Base-by-base conservation (phyloP, 2,888 invertebrate species). In the Ectobius pallidus region DNA sequence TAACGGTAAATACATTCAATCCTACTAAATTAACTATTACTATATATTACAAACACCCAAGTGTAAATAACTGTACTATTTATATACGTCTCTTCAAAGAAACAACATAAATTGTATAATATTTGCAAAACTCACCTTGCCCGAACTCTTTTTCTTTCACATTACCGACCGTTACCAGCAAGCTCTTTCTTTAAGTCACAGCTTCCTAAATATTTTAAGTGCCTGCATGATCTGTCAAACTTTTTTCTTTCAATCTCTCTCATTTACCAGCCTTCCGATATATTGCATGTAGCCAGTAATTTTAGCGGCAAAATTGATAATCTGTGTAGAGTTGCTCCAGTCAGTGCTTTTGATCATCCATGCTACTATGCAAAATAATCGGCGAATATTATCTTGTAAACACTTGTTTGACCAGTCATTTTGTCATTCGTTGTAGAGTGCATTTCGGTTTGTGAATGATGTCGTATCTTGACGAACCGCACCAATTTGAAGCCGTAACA, bases 71-170 rank as follows among this genome's bases (percentile, higher is more conserved):
- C 30, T 22, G 18, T 42, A 42, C 22, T 16, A 6, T 14, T 46
- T 58, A 69, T 76, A 72, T 76, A 73, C 78, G 76, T 32, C 1
- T 58, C 6, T 1, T 25, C 4, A 0, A 16, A 58, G 11, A 14
- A 25, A 30, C 30, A 58, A n/a, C 16, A 3, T 25, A 58, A 30
- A n/a, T 58, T 1, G 16, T 3, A 14, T 30, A 77, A 75, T 76
- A 74, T 74, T 61, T 68, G 68, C 69, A 55, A 70, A 62, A 89
- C 91, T 91, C 88, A 91, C 91, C 91, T 89, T 88, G 25, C 89
- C 87, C 89, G 88, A 88, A 89, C 88, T 88, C 84, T 88, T 90
- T 89, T 90, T 90, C 90, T 90, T 90, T 91, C 89, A 90, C 90
- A 90, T 88, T 88, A 89, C 89, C 89, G 89, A 89, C 89, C 89